Evolutionary conservation across 2,797 vertebrate species (phyloP).

Genomic region (Rachycentron canadum): DNA sequence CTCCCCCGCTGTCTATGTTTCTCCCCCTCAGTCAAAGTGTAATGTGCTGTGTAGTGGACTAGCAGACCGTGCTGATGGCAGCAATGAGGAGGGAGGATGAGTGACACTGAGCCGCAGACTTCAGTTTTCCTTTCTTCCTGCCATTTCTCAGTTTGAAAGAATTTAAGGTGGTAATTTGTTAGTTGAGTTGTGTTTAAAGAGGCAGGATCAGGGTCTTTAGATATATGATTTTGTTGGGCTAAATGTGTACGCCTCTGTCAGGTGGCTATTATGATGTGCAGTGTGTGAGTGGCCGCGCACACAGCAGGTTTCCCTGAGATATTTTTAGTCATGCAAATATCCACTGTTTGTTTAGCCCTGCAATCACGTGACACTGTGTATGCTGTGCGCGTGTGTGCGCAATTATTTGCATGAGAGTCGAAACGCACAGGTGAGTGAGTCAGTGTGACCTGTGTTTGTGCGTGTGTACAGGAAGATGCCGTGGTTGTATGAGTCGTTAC

Average conservation of each 20-base stretch:
- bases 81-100: slow-evolving; percentile 17
- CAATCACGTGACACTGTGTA: slow-evolving; percentile 23
- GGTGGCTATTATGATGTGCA: background rate
- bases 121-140: no score
- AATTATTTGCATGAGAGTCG: background rate
- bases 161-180: no score
- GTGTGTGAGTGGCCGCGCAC: slow-evolving; percentile 11
- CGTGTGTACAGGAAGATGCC: background rate
- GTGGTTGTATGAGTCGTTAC: background rate
- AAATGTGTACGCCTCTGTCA: background rate
- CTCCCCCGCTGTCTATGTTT: background rate
- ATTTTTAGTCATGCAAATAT: slow-evolving; percentile 40
- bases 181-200: no score
- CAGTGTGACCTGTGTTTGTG: background rate
- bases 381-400: background rate
- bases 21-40: slow-evolving; percentile 17
- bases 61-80: slow-evolving; percentile 24
- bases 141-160: no score
- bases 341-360: slow-evolving; percentile 26
- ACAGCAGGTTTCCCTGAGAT: slow-evolving; percentile 32
- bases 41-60: slow-evolving; percentile 23
- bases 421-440: background rate
- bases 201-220: no score
- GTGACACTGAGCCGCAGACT: no score
- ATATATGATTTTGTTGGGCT: background rate